Evolutionary conservation across 1,140 invertebrate species (phyloP), one percentile per base, ranked within the genome.

Genomic region (Drosophila nigrodunni): DNA sequence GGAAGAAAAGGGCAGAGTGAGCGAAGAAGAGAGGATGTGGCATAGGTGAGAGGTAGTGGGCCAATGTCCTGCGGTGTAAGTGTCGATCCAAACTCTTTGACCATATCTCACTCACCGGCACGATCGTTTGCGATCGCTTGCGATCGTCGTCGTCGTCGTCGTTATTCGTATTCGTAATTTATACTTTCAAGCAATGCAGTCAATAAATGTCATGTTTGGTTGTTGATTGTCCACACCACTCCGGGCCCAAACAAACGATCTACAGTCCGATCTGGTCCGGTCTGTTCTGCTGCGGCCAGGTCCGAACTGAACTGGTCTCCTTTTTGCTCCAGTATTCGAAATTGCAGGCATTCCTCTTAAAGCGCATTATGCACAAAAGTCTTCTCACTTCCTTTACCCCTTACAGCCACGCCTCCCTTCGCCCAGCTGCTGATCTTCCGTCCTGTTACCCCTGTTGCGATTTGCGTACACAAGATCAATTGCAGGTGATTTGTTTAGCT

Each of bases 401-500:
- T 9, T 5, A 13, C 3, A 9, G 2, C 5, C 6, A 9, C 18
- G 6, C 4, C 66, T 21, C 18, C 18, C 18, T 15, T 0, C 18
- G 18, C 18, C 18, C 18, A 21, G 18, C 18, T 21, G 18, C 18
- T 18, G 7, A 30, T 8, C 37, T 13, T 21, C 30, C n/a, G 9
- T 57, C 35, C 37, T 46, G 39, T 71, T 54, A 25, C 34, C 46
- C 71, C 70, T 30, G n/a, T 69, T 62, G 74, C 78, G 83, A 88
- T 88, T 88, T 88, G 85, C 85, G 82, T 88, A 88, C 75, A 66
- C 61, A 92, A 92, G 90, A 92, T 92, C 90, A 92, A 92, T 92
- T 92, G 90, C 90, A 90, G 90, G 90, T 92, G 90, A 92, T 92
- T 92, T 92, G 90, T 92, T 92, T 91, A 89, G 90, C 90, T 92